Conservation (phyloP, 2,113 vertebrate genomes). For the Lagopus leucura region DNA sequence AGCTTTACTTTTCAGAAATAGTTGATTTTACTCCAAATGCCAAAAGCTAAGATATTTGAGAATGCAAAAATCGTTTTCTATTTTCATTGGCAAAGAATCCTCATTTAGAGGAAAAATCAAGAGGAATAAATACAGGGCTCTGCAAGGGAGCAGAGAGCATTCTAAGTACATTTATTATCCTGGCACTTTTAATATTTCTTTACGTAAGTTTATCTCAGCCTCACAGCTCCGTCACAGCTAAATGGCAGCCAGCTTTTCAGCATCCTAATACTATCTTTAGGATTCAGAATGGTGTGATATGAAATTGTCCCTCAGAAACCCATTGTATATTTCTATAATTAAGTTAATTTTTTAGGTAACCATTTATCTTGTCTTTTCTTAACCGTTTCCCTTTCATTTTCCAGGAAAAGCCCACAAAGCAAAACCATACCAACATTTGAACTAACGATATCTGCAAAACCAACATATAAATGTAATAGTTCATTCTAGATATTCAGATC, state of each 20-base stretch:
- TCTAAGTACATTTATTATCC: constrained; percentile 25
- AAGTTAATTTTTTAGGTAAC: neutral
- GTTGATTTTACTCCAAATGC: neutral
- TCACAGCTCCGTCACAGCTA: constrained; percentile 5
- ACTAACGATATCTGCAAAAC: neutral
- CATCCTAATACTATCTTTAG: neutral
- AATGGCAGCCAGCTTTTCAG: constrained; percentile 1
- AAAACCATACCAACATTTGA: neutral
- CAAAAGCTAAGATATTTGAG: constrained; percentile 39
- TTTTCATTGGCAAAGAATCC: constrained; percentile 43
- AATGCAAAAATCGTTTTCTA: constrained; percentile 7
- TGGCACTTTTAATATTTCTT: constrained; percentile 26
- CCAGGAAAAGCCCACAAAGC: neutral
- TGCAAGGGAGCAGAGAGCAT: constrained; percentile 10
- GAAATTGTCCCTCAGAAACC: neutral
- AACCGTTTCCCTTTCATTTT: neutral
- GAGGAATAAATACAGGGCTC: neutral
- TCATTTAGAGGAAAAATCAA: constrained; percentile 8
- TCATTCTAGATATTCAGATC: neutral
- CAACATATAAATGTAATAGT: neutral
- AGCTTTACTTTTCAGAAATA: neutral
- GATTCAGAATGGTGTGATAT: neutral
- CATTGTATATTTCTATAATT: neutral
- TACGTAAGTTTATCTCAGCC: neutral
- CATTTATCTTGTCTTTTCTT: neutral